Evolutionary conservation across 2,113 vertebrate species (phyloP).

Genomic region (Myotis brandtii): DNA sequence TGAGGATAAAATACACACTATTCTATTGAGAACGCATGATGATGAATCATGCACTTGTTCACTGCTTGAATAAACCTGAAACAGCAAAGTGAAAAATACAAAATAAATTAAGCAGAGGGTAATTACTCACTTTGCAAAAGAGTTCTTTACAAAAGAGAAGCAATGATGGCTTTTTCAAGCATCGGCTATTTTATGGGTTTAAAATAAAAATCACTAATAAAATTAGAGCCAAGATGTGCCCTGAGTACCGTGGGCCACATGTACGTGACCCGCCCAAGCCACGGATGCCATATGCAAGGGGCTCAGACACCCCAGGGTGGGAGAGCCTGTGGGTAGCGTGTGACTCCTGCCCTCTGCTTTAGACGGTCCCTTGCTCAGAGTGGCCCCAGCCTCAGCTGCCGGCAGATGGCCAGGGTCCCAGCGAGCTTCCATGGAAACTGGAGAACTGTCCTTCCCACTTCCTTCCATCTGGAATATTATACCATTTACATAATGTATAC

Average conservation of each 20-base stretch:
- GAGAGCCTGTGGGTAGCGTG: neutral
- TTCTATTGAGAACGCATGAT: neutral
- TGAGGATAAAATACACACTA: constrained; percentile 37
- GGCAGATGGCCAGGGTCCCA: constrained; percentile 31
- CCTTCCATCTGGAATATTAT: constrained; percentile 58
- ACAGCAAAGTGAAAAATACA: constrained; percentile 55
- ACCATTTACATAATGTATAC: neutral
- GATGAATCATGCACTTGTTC: constrained; percentile 51
- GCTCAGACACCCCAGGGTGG: rapidly evolving
- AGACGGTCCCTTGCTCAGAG: neutral
- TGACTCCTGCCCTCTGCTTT: neutral
- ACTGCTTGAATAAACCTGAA: constrained; percentile 15
- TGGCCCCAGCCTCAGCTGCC: neutral
- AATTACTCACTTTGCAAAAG: constrained; percentile 68
- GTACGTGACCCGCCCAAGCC: rapidly evolving
- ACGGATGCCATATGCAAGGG: neutral
- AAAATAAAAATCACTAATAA: constrained; percentile 42
- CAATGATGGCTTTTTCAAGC: neutral
- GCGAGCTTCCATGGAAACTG: neutral
- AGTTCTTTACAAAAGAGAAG: constrained; percentile 42
- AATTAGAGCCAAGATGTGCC: neutral
- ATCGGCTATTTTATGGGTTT: constrained; percentile 24
- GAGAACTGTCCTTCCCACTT: neutral
- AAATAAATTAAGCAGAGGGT: constrained; percentile 60
- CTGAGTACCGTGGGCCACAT: neutral